Conservation (phyloP, 2,113 vertebrate species). For the Poeciliopsis prolifica region DNA sequence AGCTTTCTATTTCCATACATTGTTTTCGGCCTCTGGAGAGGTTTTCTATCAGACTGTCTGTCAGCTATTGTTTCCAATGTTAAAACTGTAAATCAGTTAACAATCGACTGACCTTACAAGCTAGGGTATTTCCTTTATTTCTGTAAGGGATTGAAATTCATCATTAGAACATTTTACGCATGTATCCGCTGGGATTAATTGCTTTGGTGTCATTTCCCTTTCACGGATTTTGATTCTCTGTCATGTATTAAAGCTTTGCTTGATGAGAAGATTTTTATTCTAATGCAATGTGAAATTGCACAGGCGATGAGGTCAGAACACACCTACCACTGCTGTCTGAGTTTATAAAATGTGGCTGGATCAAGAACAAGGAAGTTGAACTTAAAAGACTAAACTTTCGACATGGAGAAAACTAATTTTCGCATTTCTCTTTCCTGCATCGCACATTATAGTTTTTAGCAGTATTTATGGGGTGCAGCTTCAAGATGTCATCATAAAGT, state of each 20-base stretch:
- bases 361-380: conserved; percentile 21
- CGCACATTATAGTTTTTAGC: conserved; percentile 49
- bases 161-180: not conserved
- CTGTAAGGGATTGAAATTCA: conserved; percentile 1
- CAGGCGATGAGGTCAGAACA: conserved; percentile 29
- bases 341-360: conserved; percentile 12
- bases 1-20: conserved; percentile 62
- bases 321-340: conserved; percentile 26
- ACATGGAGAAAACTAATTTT: conserved; percentile 29
- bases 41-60: conserved; percentile 26
- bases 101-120: not conserved
- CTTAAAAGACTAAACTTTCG: conserved; percentile 20
- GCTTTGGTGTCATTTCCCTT: conserved; percentile 44
- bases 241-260: conserved; percentile 35
- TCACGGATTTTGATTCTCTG: conserved; percentile 17
- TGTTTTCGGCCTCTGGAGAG: conserved; percentile 44
- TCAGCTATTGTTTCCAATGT: conserved; percentile 13
- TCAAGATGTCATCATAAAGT: conserved; percentile 48
- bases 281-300: conserved; percentile 42
- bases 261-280: conserved; percentile 45
- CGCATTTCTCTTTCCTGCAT: conserved; percentile 19
- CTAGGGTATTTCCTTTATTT: conserved; percentile 1
- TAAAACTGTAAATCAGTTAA: conserved; percentile 12
- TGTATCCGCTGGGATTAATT: conserved; percentile 46
- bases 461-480: conserved; percentile 53